phyloP scores from a whole-genome alignment of 2,888 invertebrate genomes.

The Philereme transversata region DNA sequence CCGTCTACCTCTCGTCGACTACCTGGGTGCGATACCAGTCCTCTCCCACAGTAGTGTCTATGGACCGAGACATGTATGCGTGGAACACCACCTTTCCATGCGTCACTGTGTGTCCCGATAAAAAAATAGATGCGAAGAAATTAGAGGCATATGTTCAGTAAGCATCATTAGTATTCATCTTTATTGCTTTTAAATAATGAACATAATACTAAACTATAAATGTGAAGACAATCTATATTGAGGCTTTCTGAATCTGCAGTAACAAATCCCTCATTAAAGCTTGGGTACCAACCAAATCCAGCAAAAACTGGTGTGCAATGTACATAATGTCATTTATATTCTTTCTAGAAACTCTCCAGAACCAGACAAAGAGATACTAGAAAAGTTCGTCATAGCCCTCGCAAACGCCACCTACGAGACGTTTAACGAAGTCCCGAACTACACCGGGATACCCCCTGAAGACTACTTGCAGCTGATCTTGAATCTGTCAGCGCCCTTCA shows the following conservation, averaged over 20 bases:
- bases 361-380: conserved; percentile 79
- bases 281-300: no score
- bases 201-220: no score
- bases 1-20: conserved; percentile 81
- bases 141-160: conserved; percentile 82
- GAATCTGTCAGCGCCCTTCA: conserved; percentile 77
- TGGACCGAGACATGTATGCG: conserved; percentile 88
- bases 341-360: conserved; percentile 60
- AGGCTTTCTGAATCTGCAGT: no score
- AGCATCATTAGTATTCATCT: conserved; percentile 40
- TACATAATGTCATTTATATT: conserved; percentile 36
- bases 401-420: conserved; percentile 85
- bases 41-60: conserved; percentile 89
- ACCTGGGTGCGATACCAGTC: conserved; percentile 87
- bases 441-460: conserved; percentile 80
- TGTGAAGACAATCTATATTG: no score
- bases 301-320: no score
- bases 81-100: conserved; percentile 90
- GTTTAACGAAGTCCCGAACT: conserved; percentile 82
- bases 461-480: conserved; percentile 83
- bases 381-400: conserved; percentile 81
- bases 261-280: no score
- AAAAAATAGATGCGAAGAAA: conserved; percentile 80
- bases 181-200: no score
- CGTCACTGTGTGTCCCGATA: conserved; percentile 86